Conservation (phyloP, 2,797 vertebrate species). For the Gouania willdenowi region DNA sequence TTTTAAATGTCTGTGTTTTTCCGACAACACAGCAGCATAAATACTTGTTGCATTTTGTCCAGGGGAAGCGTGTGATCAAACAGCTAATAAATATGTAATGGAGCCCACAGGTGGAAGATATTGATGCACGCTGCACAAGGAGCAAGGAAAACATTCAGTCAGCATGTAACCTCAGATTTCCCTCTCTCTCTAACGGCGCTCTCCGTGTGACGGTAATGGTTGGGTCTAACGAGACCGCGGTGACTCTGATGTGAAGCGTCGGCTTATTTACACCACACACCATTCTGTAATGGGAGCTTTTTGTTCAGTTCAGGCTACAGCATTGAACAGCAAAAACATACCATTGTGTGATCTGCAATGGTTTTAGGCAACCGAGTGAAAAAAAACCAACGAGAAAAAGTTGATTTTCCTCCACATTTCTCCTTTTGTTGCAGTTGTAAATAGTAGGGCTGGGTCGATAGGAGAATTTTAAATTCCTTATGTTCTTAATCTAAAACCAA, state of each 20-base stretch:
- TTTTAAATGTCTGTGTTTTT: too few relatives aligned
- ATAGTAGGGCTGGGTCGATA: too few relatives aligned
- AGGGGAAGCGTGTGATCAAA: constrained; percentile 9
- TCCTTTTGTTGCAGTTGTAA: too few relatives aligned
- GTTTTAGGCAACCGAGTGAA: too few relatives aligned
- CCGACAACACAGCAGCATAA: background rate
- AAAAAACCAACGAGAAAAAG: too few relatives aligned
- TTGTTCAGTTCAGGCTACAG: too few relatives aligned
- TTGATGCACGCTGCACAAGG: background rate
- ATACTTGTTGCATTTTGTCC: background rate
- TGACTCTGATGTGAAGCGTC: constrained; percentile 6
- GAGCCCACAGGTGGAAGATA: constrained; percentile 7
- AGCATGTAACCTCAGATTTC: constrained; percentile 9
- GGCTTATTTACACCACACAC: constrained; percentile 26
- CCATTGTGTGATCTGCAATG: too few relatives aligned
- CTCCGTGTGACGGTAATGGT: constrained; percentile 16
- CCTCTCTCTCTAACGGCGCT: constrained; percentile 10
- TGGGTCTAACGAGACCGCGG: constrained; percentile 16
- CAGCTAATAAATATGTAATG: background rate
- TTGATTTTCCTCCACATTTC: too few relatives aligned
- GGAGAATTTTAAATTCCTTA: too few relatives aligned
- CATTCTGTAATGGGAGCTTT: constrained; percentile 4
- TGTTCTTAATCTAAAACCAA: too few relatives aligned
- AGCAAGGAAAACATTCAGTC: background rate
- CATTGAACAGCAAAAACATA: too few relatives aligned